Conservation (phyloP, 2,797 vertebrate species). For the Nasua narica region DNA sequence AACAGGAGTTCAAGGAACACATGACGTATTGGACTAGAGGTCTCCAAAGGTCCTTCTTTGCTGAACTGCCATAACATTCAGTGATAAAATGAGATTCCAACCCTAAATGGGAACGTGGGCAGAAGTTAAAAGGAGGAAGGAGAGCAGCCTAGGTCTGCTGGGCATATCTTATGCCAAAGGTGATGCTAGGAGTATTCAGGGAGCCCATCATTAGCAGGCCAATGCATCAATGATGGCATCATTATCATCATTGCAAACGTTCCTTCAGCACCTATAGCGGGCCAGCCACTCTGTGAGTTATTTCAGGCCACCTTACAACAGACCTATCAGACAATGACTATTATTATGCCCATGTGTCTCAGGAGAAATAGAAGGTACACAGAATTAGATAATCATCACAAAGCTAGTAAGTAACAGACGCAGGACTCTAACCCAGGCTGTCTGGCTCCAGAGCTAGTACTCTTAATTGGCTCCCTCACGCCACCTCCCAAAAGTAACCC, state of each 20-base stretch:
- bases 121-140: not conserved
- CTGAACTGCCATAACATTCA: not conserved
- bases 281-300: not conserved
- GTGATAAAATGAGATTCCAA: not conserved
- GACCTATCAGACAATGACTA: not conserved
- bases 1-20: not conserved
- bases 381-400: not conserved
- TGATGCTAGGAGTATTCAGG: not conserved
- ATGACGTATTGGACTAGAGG: not conserved
- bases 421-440: not conserved
- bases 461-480: not conserved
- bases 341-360: not conserved
- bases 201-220: accelerated
- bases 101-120: not conserved
- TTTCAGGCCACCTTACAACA: not conserved
- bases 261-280: not conserved
- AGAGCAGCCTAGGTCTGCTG: not conserved
- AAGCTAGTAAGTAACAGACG: not conserved
- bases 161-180: not conserved
- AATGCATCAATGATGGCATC: accelerated
- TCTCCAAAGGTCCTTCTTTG: not conserved
- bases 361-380: not conserved
- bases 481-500: not conserved
- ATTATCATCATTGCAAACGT: not conserved
- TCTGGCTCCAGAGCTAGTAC: not conserved